Percentiles rank a stretch among this genome's conserved stretches.
phyloP scores from a whole-genome alignment of 2,113 vertebrate species.

The Rhinolophus sinicus region DNA sequence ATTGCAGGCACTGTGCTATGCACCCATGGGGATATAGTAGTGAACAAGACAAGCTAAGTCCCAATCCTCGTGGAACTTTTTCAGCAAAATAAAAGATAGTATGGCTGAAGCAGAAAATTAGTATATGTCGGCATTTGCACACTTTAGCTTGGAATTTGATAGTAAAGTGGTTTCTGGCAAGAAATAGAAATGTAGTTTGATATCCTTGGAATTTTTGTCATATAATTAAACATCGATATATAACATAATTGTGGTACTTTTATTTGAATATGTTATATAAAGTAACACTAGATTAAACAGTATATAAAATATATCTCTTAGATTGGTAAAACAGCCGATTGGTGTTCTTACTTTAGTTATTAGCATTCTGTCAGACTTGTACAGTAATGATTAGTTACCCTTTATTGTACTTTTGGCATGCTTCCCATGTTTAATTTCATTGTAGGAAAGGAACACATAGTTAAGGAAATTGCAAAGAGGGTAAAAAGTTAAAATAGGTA shows the following conservation, averaged over 20 bases:
- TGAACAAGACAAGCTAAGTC: background rate
- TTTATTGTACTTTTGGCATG: conserved; percentile 80
- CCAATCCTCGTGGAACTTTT: background rate
- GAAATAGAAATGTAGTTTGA: conserved; percentile 27
- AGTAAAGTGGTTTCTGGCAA: conserved; percentile 1
- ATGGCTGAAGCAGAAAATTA: background rate
- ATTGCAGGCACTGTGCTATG: background rate
- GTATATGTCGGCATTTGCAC: background rate
- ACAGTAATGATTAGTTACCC: conserved; percentile 82
- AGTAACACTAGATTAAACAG: conserved; percentile 15
- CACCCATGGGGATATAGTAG: background rate
- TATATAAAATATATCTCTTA: conserved; percentile 45
- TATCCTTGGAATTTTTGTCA: conserved; percentile 20
- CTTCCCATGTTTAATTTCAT: conserved; percentile 82
- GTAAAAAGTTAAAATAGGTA: conserved; percentile 73
- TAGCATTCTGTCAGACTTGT: conserved; percentile 80
- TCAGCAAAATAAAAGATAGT: background rate
- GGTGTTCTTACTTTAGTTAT: conserved; percentile 74
- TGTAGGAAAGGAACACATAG: conserved; percentile 78
- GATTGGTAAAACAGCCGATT: conserved; percentile 55
- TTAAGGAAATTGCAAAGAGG: conserved; percentile 78
- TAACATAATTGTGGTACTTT: conserved; percentile 13
- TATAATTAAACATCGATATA: conserved; percentile 26
- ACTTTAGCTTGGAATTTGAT: background rate
- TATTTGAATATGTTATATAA: background rate